Evolutionary conservation across 2,888 invertebrate species (phyloP).

Genomic region (Cyrtodaria siliqua): DNA sequence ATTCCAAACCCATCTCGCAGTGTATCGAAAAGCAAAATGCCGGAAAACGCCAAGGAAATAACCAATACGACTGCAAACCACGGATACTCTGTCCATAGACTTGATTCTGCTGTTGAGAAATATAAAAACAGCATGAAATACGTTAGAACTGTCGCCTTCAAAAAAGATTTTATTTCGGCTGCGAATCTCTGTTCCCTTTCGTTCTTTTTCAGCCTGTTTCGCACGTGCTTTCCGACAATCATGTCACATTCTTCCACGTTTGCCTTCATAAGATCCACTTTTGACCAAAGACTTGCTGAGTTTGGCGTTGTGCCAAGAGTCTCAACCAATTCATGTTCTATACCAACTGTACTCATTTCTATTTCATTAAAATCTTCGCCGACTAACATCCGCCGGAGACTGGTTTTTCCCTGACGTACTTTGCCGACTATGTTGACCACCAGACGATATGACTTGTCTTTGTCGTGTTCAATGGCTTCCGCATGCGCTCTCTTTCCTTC

Average conservation of each 20-base stretch:
- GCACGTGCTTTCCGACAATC: slow-evolving; percentile 62
- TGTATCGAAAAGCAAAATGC: slow-evolving; percentile 47
- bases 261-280: slow-evolving; percentile 45
- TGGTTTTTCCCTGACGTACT: slow-evolving; percentile 69
- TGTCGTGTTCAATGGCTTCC: slow-evolving; percentile 59
- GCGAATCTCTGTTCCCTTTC: slow-evolving; percentile 15
- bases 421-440: slow-evolving; percentile 69
- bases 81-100: slow-evolving; percentile 19
- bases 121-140: slow-evolving; percentile 54
- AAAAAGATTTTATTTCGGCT: slow-evolving; percentile 49
- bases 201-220: slow-evolving; percentile 42
- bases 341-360: slow-evolving; percentile 67
- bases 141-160: slow-evolving; percentile 52
- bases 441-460: slow-evolving; percentile 59
- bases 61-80: slow-evolving; percentile 50
- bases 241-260: slow-evolving; percentile 62
- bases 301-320: slow-evolving; percentile 50
- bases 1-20: slow-evolving; percentile 66
- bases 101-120: slow-evolving; percentile 30
- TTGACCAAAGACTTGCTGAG: slow-evolving; percentile 33
- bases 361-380: slow-evolving; percentile 59
- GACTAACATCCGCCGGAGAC: slow-evolving; percentile 60
- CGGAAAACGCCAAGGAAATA: slow-evolving; percentile 43
- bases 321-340: slow-evolving; percentile 69
- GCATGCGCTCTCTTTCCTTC: slow-evolving; percentile 60